phyloP scores from a whole-genome alignment of 2,113 vertebrate species.

The Poeciliopsis occidentalis region DNA sequence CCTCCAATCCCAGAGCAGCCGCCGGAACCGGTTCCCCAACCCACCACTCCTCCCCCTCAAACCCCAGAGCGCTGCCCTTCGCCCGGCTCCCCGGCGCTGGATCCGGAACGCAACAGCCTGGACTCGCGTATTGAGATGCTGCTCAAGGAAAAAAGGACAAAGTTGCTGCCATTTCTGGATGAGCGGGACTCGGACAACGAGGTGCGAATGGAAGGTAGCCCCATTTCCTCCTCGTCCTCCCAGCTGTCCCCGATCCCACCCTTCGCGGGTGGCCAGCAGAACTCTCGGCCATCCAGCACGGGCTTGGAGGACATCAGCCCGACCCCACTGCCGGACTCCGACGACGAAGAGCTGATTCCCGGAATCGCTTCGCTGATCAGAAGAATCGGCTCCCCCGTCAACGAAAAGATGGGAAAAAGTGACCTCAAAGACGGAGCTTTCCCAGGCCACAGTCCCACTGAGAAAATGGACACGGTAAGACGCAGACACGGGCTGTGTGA shows the following conservation, averaged over 20 bases:
- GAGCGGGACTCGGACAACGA: slow-evolving; percentile 92
- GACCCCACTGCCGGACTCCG: slow-evolving; percentile 93
- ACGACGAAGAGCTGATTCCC: slow-evolving; percentile 85
- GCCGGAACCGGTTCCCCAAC: slow-evolving; percentile 79
- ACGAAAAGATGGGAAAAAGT: slow-evolving; percentile 75
- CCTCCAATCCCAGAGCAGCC: slow-evolving; percentile 87
- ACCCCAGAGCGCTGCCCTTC: slow-evolving; percentile 89
- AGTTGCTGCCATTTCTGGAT: slow-evolving; percentile 90
- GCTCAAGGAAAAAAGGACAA: slow-evolving; percentile 94
- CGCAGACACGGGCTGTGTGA: neutral
- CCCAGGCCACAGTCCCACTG: slow-evolving; percentile 84
- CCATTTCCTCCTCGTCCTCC: slow-evolving; percentile 96
- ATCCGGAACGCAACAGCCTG: slow-evolving; percentile 92
- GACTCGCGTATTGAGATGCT: slow-evolving; percentile 99
- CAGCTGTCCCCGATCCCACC: slow-evolving; percentile 92
- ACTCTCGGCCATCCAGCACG: slow-evolving; percentile 88
- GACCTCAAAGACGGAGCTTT: slow-evolving; percentile 83
- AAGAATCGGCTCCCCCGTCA: slow-evolving; percentile 75
- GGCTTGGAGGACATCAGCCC: slow-evolving; percentile 97
- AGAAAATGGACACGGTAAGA: slow-evolving; percentile 92
- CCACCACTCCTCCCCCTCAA: slow-evolving; percentile 78
- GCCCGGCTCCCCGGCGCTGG: slow-evolving; percentile 87
- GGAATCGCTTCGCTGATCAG: slow-evolving; percentile 78
- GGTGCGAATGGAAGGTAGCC: slow-evolving; percentile 95
- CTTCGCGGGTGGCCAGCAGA: slow-evolving; percentile 79